A percentile compares a stretch with the other conserved stretches of the same genome.
These are phyloP conservation scores for Electrona antarctica DNA, from an alignment of 2,113 vertebrate genomes.

Conservation along the genomic window DNA sequence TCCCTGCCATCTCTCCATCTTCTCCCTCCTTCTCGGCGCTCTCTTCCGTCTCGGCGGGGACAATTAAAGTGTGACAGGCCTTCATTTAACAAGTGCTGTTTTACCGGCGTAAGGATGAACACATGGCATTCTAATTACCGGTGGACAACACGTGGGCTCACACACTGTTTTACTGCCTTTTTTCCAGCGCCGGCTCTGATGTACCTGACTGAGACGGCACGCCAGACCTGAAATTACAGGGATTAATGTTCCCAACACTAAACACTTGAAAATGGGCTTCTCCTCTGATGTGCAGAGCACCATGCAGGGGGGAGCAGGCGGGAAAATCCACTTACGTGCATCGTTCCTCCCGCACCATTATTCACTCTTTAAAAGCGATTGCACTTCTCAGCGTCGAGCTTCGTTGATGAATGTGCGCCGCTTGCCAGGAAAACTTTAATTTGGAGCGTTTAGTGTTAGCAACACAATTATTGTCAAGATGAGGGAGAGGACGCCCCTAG, in stretches of 20 bases:
- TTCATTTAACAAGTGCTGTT: conserved; percentile 76
- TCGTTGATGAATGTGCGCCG: conserved; percentile 63
- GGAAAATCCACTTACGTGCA: conserved; percentile 75
- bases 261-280: conserved; percentile 72
- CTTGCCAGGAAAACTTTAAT: conserved; percentile 68
- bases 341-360: conserved; percentile 70
- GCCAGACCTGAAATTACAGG: conserved; percentile 77
- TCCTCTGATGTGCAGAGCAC: conserved; percentile 68
- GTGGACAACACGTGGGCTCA: conserved; percentile 61
- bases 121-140: conserved; percentile 79
- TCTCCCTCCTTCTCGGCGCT: no score
- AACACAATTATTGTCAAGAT: conserved; percentile 56
- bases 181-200: conserved; percentile 66
- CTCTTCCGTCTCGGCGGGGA: conserved; percentile 69
- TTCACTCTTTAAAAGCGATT: conserved; percentile 65
- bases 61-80: conserved; percentile 81
- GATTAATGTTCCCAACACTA: conserved; percentile 78
- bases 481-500: conserved; percentile 37
- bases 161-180: conserved; percentile 64
- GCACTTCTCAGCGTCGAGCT: conserved; percentile 54
- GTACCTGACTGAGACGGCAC: conserved; percentile 75
- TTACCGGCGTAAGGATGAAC: conserved; percentile 75
- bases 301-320: conserved; percentile 66
- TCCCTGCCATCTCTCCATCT: conserved; percentile 21
- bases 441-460: conserved; percentile 63